A percentile compares a stretch with the other conserved stretches of the same genome.
Evolutionary conservation across 2,888 invertebrate genomes (phyloP).

Genomic region (Agonopterix subpropinquella): DNA sequence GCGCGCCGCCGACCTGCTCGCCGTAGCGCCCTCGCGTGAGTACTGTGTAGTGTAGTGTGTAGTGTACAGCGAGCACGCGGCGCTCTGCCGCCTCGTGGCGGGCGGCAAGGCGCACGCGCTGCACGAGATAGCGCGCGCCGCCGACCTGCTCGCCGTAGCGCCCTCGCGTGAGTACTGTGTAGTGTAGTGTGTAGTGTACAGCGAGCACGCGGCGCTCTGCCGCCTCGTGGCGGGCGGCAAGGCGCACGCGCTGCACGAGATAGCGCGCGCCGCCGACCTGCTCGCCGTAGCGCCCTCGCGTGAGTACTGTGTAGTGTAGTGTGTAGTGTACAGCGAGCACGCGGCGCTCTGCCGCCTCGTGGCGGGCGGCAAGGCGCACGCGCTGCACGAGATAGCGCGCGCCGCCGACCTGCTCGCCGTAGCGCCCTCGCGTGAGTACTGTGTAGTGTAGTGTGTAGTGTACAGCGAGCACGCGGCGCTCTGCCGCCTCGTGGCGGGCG

Average conservation of each 20-base stretch:
- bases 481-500: conserved; percentile 97
- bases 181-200: not conserved
- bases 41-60: not conserved
- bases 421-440: conserved; percentile 28
- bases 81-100: conserved; percentile 97
- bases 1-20: conserved; percentile 46
- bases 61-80: conserved; percentile 85
- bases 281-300: conserved; percentile 30
- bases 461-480: conserved; percentile 92
- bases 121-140: conserved; percentile 78
- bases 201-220: conserved; percentile 97
- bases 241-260: conserved; percentile 90
- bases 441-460: not conserved
- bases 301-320: conserved; percentile 9
- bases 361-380: conserved; percentile 96
- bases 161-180: conserved; percentile 24
- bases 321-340: conserved; percentile 78
- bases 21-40: conserved; percentile 28
- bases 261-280: conserved; percentile 59
- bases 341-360: conserved; percentile 98
- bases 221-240: conserved; percentile 98
- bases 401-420: conserved; percentile 41
- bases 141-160: conserved; percentile 32
- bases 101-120: conserved; percentile 96
- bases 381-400: conserved; percentile 84